Percentiles rank a stretch among this genome's conserved stretches.
These are phyloP conservation scores for Tupaia chinensis DNA, from an alignment of 2,113 vertebrate genomes.

Conservation along the genomic window DNA sequence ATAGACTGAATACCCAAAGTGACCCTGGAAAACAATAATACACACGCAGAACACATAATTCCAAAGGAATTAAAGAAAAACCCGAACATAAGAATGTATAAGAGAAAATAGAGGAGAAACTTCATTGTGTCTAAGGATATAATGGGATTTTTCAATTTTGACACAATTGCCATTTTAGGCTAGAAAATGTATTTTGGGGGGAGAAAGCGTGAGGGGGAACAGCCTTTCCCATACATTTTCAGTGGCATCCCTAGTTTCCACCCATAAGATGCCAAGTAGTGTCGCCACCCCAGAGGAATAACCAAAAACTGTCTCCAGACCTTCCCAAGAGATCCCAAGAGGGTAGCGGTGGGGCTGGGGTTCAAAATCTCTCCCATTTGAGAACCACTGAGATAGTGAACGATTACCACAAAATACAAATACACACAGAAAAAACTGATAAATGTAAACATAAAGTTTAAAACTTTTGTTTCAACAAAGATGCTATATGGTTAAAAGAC, in stretches of 20 bases:
- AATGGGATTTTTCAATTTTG: background rate
- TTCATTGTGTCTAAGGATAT: background rate
- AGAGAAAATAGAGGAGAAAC: background rate
- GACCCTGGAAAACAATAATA: background rate
- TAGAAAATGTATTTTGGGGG: background rate
- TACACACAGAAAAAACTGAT: background rate
- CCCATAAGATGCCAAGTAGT: background rate
- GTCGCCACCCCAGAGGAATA: background rate
- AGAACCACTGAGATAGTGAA: background rate
- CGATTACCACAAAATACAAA: background rate
- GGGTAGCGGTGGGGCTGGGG: too few relatives aligned
- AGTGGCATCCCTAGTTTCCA: background rate
- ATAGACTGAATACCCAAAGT: background rate
- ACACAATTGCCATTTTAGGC: background rate
- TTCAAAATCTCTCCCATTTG: background rate
- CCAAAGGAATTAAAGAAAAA: constrained; percentile 21
- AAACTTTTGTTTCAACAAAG: constrained; percentile 32
- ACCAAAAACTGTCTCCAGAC: background rate
- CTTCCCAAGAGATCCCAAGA: background rate
- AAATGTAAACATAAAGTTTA: background rate
- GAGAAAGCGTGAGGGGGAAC: too few relatives aligned
- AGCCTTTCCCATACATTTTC: background rate
- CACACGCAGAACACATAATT: background rate
- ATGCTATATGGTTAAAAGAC: constrained; percentile 24
- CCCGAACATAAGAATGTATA: background rate